A percentile compares a stretch with the other conserved stretches of the same genome.
phyloP scores from a whole-genome alignment of 2,113 vertebrate genomes.

The Caretta caretta region DNA sequence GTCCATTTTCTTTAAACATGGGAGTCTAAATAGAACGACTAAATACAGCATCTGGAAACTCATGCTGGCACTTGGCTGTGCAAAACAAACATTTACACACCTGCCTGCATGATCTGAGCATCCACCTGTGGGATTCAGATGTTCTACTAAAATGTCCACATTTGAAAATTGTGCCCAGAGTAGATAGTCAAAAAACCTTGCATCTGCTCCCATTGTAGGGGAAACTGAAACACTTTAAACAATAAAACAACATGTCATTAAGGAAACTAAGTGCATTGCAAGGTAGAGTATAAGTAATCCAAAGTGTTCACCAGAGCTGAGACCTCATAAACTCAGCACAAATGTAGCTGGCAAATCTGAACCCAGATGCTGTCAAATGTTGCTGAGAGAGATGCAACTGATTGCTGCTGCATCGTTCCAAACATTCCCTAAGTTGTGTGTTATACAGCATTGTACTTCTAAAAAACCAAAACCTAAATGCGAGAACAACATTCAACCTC shows the following conservation, averaged over 20 bases:
- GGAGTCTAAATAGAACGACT: background rate
- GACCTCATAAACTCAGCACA: background rate
- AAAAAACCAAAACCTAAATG: background rate
- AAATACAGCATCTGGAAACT: background rate
- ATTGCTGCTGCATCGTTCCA: background rate
- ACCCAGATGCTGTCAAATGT: background rate
- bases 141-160: background rate
- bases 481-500: conserved; percentile 49
- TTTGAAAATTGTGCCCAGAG: background rate
- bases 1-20: background rate
- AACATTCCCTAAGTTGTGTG: background rate
- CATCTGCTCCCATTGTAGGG: background rate
- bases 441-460: background rate
- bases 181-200: background rate
- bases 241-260: background rate
- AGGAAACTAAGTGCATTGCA: background rate
- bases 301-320: background rate
- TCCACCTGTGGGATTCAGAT: background rate
- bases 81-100: background rate
- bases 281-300: background rate
- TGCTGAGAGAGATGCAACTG: background rate
- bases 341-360: background rate
- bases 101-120: background rate
- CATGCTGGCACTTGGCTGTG: background rate
- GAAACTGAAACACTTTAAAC: background rate